Base-by-base conservation (phyloP, 2,113 vertebrate genomes). In the Pimephales promelas region DNA sequence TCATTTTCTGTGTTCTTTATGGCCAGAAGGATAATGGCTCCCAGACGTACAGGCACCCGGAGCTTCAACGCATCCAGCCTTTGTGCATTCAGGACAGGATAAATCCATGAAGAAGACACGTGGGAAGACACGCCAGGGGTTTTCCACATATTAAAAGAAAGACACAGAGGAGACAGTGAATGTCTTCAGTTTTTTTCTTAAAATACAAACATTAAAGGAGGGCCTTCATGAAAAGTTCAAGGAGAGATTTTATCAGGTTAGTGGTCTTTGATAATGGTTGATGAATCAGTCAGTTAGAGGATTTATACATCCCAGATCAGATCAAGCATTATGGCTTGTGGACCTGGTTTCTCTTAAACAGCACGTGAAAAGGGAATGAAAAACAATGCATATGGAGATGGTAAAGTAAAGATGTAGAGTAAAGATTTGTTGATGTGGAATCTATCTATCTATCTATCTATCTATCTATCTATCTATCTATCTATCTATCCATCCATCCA, bases 11-110 rank as follows among this genome's bases (percentile, higher is more conserved):
- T 79, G 24, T 45, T 62, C 40, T 47, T 62, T 62, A 79, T 47
- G 40, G 20, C 75, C 54, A 57, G 11, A n/a, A 78, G 82, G 45
- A 62, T 77, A 24, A 76, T 61, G 43, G 34, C 76, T 75, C 40
- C 36, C 59, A 81, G 85, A 66, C 62, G 75, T 73, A 40, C 43
- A 79, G 52, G 40, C 43, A 20, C 40, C n/a, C 85, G 28, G 71
- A 34, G 47, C 20, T 64, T 56, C 16, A 34, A 24, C 6, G 9
- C 66, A 84, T 76, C 59, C 82, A 61, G 71, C 66, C 13, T 31
- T 83, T 43, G 16, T 56, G 54, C 72, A 47, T 77, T 70, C 75
- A 43, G 40, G 68, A 72, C n/a, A 47, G 76, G 66, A 52, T 80
- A 43, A 80, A 62, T 61, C 36, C 70, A 34, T 47, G 57, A 36